Conservation (phyloP, 2,113 vertebrate genomes). For the Lagopus leucura region DNA sequence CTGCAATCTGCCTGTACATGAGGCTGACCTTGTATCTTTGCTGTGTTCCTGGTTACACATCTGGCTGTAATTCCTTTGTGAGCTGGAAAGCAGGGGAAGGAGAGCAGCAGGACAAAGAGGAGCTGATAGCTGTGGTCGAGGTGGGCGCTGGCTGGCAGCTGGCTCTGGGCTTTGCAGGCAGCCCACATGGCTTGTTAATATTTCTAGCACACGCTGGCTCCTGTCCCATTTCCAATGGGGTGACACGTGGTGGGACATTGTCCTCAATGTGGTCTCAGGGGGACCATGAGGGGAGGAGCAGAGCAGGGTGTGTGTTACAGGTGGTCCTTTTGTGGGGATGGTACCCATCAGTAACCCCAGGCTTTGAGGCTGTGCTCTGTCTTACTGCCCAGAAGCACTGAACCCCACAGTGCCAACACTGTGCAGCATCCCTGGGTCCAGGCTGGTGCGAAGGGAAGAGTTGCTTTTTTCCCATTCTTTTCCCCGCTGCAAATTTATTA, state of each 20-base stretch:
- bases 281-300: neutral
- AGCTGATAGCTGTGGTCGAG: neutral
- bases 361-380: neutral
- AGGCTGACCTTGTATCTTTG: neutral
- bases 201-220: neutral
- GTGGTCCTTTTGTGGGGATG: neutral
- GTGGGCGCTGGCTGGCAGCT: neutral
- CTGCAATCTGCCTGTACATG: neutral
- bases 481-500: constrained; percentile 39
- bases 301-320: neutral
- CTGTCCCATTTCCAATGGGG: neutral
- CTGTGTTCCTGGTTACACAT: accelerated
- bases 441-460: neutral
- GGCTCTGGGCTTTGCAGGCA: neutral
- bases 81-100: neutral
- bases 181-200: accelerated
- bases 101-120: neutral
- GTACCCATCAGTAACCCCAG: neutral
- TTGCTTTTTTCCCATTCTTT: neutral
- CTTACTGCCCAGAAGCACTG: too few species aligned
- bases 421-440: neutral
- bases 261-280: neutral
- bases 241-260: neutral
- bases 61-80: neutral
- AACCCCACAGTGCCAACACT: neutral